phyloP scores from a whole-genome alignment of 2,797 vertebrate genomes.

The Siniperca scherzeri region DNA sequence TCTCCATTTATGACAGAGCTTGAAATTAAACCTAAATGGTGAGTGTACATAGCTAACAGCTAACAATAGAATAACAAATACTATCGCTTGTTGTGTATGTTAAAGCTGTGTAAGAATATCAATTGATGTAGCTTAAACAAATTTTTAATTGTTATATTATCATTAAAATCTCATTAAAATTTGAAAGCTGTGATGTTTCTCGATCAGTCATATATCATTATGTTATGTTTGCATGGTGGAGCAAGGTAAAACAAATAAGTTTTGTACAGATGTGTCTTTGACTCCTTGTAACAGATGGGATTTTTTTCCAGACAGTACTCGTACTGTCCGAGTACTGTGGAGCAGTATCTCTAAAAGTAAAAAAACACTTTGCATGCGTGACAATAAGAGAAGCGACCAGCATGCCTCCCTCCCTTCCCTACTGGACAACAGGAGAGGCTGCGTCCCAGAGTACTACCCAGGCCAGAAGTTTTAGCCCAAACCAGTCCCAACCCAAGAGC shows the following conservation, averaged over 20 bases:
- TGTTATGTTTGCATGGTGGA: not conserved
- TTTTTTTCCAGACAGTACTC: not conserved
- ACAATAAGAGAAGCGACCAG: not conserved
- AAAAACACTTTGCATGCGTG: conserved; percentile 1
- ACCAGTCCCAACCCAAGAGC: conserved; percentile 1
- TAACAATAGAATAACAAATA: not conserved
- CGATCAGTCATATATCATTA: not conserved
- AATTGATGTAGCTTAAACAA: not conserved
- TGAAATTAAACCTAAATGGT: not conserved
- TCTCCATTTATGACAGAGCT: not conserved
- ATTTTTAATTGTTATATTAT: not conserved
- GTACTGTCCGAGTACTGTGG: no score
- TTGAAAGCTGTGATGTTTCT: not conserved
- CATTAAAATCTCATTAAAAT: not conserved
- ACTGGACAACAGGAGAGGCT: not conserved
- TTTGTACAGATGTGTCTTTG: not conserved
- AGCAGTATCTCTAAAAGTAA: not conserved
- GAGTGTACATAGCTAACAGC: not conserved
- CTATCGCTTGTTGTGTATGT: not conserved
- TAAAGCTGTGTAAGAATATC: not conserved
- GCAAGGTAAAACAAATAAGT: not conserved
- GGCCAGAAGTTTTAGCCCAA: conserved; percentile 19
- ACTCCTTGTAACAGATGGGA: not conserved
- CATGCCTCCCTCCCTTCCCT: not conserved
- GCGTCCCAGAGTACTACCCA: not conserved